Base-by-base conservation (phyloP, 2,113 vertebrate species). In the Saguinus imperator region DNA sequence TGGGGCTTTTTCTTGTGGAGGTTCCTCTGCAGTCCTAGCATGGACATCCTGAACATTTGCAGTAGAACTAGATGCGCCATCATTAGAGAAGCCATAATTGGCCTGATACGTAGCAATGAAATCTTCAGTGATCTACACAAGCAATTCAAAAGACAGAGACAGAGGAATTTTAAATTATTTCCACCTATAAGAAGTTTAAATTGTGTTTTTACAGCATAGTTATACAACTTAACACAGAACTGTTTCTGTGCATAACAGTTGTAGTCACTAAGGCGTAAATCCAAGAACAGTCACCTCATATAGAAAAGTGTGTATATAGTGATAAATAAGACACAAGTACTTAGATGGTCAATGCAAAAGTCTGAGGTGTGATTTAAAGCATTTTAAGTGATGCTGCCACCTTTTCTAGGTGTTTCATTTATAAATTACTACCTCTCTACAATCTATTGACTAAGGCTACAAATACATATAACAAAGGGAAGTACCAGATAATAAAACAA, bases 91-190 rank as follows among this genome's bases (percentile, higher is more conserved):
- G 90, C 99, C 99, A 52, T 99, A 99, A 98, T 99, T 99, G 79
- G 99, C 99, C 48, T 99, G 99, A 89, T 99, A 99, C 0, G 99
- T 99, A 86, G 99, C 99, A 50, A 99, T 98, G 97, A 99, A 99
- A 98, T 99, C 99, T 95, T 99, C 99, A 10, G 99, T 99, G 98
- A 99, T 99, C 99, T 99, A 97, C 21, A 98, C 45, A 96, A 97
- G 17, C 98, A 64, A 97, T 64, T 6, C 45, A 83, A 14, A 14
- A 82, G 32, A 91, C 11, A 96, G 75, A 95, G 17, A 92, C 2
- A 89, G 3, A 87, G 10, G 92, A 79, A 93, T 43, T 91, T 23
- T 79, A 91, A 88, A 14, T 94, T 48, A 88, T 66, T 90, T 94
- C 48, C 57, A 90, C 50, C 43, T 40, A 32, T 50, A 92, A 61